A percentile compares a stretch with the other conserved stretches of the same genome.
These are phyloP conservation scores for Iphiclides podalirius DNA, from an alignment of 2,888 invertebrate species.

Conservation along the genomic window DNA sequence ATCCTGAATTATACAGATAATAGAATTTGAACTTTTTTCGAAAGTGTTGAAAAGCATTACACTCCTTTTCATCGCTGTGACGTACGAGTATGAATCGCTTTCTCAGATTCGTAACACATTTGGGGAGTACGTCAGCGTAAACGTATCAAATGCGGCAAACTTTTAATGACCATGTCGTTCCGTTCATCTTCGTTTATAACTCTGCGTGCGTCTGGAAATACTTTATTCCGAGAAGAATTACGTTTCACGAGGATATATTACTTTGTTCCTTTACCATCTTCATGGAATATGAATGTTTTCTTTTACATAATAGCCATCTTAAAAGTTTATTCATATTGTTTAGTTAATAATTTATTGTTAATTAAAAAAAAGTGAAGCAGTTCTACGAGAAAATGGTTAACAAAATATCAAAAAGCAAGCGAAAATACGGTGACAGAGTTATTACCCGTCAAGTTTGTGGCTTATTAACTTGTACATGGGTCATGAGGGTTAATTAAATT, in stretches of 20 bases:
- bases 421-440: too few relatives aligned
- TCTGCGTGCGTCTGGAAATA: not conserved
- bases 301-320: too few relatives aligned
- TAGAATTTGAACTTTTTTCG: too few relatives aligned
- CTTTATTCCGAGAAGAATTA: not conserved
- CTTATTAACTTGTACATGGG: too few relatives aligned
- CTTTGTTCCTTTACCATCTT: not conserved
- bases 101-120: not conserved
- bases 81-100: not conserved
- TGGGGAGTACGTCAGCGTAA: not conserved
- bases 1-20: too few relatives aligned
- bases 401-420: too few relatives aligned
- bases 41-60: not conserved
- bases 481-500: too few relatives aligned
- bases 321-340: too few relatives aligned
- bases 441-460: too few relatives aligned
- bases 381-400: too few relatives aligned
- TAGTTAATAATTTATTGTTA: too few relatives aligned
- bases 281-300: not conserved
- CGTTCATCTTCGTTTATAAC: slow-evolving; percentile 10
- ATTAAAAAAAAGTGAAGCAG: too few relatives aligned
- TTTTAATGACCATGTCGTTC: slow-evolving; percentile 10
- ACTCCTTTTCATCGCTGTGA: not conserved
- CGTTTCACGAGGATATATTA: not conserved
- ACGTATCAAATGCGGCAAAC: slow-evolving; percentile 1